These are phyloP conservation scores for Abrostola triplasia DNA, from an alignment of 2,888 invertebrate species.

Conservation along the genomic window DNA sequence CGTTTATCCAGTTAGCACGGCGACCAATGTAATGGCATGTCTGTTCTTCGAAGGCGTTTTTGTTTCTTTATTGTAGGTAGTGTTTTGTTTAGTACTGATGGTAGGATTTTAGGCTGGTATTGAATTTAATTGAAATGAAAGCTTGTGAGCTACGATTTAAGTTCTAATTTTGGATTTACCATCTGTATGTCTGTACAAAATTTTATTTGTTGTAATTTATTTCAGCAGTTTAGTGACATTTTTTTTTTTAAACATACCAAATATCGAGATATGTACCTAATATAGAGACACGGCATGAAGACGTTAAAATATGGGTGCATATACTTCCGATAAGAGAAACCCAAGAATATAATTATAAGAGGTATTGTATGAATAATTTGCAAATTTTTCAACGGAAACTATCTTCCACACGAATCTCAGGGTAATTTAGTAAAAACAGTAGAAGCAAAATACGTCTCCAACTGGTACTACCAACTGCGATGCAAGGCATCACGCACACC, in stretches of 20 bases:
- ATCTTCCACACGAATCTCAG: neutral
- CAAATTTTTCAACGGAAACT: neutral
- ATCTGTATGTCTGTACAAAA: neutral
- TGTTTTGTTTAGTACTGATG: too few species aligned
- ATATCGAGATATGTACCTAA: too few species aligned
- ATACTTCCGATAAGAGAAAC: too few species aligned
- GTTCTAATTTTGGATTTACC: neutral
- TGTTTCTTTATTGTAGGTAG: neutral
- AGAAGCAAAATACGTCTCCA: conserved; percentile 12
- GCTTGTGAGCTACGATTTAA: neutral
- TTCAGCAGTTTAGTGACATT: too few species aligned
- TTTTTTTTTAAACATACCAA: too few species aligned
- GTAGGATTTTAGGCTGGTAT: too few species aligned
- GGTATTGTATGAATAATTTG: too few species aligned
- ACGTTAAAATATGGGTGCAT: too few species aligned
- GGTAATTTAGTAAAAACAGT: neutral
- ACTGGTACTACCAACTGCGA: conserved; percentile 19
- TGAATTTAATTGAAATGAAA: neutral
- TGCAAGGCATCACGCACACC: neutral
- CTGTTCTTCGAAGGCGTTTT: neutral
- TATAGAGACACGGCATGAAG: too few species aligned
- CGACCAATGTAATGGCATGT: neutral
- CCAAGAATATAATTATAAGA: too few species aligned
- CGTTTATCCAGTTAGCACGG: conserved; percentile 20
- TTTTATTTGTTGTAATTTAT: neutral